phyloP scores from a whole-genome alignment of 2,113 vertebrate genomes.

The Verasper variegatus region DNA sequence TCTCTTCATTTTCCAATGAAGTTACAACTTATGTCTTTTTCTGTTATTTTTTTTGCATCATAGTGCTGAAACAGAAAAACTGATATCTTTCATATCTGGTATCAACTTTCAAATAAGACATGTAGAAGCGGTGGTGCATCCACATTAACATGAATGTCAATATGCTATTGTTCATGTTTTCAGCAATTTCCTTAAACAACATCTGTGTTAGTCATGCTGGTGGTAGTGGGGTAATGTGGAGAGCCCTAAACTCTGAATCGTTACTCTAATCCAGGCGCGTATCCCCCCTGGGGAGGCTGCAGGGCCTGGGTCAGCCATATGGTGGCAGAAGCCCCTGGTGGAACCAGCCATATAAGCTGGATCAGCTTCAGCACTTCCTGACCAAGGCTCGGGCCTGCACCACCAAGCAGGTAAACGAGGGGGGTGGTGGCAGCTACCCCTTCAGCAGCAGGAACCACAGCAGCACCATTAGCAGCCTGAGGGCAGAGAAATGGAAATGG shows the following conservation, averaged over 20 bases:
- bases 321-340: conserved; percentile 87
- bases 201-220: conserved; percentile 89
- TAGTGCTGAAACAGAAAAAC: background rate
- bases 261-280: conserved; percentile 87
- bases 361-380: conserved; percentile 89
- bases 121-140: conserved; percentile 43
- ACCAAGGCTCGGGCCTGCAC: conserved; percentile 85
- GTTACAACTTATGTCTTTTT: conserved; percentile 3
- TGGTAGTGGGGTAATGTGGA: conserved; percentile 42
- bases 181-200: conserved; percentile 88
- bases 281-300: conserved; percentile 87
- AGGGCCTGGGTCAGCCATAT: conserved; percentile 91
- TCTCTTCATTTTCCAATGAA: conserved; percentile 14
- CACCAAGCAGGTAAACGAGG: conserved; percentile 83
- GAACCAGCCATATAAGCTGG: conserved; percentile 89
- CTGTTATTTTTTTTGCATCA: background rate
- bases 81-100: conserved; percentile 4
- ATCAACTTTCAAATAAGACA: conserved; percentile 28
- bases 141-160: conserved; percentile 37
- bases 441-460: conserved; percentile 64
- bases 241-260: conserved; percentile 57
- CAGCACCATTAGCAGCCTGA: conserved; percentile 65
- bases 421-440: conserved; percentile 50
- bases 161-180: conserved; percentile 60
- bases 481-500: conserved; percentile 72